Evolutionary conservation across 2,888 invertebrate genomes (phyloP).

Genomic region (Hydroisotoma schaefferi): DNA sequence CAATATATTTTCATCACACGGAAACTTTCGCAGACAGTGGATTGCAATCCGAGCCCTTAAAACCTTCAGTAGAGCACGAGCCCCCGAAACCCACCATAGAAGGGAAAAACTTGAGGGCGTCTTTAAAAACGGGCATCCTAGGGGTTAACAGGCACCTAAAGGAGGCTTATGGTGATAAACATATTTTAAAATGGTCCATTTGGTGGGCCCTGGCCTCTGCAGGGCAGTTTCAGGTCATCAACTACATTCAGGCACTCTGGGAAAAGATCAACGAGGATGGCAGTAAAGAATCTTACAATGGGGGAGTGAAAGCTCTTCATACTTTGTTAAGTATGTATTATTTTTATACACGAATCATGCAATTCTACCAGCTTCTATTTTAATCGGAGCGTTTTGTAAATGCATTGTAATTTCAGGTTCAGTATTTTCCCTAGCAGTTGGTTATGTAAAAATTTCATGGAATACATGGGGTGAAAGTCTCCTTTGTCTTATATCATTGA

Average conservation of each 20-base stretch:
- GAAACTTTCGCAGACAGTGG: not conserved
- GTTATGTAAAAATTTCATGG: constrained; percentile 21
- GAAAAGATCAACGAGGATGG: constrained; percentile 57
- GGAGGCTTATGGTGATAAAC: constrained; percentile 59
- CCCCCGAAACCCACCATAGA: not conserved
- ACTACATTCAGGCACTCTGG: constrained; percentile 83
- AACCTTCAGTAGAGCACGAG: not conserved
- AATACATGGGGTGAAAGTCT: constrained; percentile 29
- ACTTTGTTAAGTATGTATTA: constrained; percentile 57
- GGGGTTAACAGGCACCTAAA: constrained; percentile 59
- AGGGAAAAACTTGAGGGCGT: no score
- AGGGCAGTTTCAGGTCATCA: constrained; percentile 63
- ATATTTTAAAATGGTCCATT: constrained; percentile 68
- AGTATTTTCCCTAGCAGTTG: constrained; percentile 22
- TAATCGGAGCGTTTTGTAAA: not conserved
- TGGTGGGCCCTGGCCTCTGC: constrained; percentile 66
- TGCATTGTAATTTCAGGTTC: constrained; percentile 16
- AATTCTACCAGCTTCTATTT: not conserved
- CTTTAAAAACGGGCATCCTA: not conserved
- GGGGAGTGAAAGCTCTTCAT: constrained; percentile 63
- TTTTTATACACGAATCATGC: not conserved
- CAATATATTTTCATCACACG: constrained; percentile 46
- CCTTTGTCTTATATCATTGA: constrained; percentile 18
- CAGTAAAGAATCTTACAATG: constrained; percentile 57
- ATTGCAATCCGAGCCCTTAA: not conserved